These are phyloP conservation scores for Hozukius guyotensis DNA, from an alignment of 2,797 vertebrate species.

Conservation along the genomic window DNA sequence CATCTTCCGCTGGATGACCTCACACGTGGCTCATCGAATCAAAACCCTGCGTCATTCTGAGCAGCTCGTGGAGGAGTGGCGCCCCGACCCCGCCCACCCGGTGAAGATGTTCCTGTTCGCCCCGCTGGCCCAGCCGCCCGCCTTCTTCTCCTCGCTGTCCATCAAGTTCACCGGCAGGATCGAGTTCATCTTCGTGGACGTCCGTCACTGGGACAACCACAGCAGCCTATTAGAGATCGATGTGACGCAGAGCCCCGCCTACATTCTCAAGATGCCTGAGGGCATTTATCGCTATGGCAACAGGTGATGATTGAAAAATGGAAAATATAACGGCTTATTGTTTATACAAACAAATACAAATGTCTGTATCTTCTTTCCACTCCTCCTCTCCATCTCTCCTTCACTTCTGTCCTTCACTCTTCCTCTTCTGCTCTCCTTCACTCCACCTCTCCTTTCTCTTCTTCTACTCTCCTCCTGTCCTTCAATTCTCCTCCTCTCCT, in stretches of 20 bases:
- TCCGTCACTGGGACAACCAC: constrained; percentile 91
- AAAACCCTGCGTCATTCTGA: constrained; percentile 90
- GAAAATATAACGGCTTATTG: background rate
- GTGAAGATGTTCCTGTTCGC: constrained; percentile 97
- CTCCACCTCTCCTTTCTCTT: background rate
- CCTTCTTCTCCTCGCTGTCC: constrained; percentile 95
- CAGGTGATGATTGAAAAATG: constrained; percentile 61
- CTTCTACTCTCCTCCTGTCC: background rate
- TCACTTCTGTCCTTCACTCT: too few species aligned
- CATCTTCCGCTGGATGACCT: constrained; percentile 98
- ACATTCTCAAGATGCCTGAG: constrained; percentile 96
- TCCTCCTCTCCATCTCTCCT: background rate
- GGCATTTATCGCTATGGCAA: constrained; percentile 96
- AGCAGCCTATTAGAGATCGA: constrained; percentile 90
- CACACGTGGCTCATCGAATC: constrained; percentile 93
- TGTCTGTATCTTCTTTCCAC: background rate
- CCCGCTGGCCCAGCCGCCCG: constrained; percentile 91
- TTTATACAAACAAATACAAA: background rate
- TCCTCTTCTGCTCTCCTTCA: background rate
- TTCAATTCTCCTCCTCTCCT: too few species aligned
- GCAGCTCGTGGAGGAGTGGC: constrained; percentile 92
- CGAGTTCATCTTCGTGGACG: constrained; percentile 97
- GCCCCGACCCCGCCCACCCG: constrained; percentile 85
- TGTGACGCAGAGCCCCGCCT: constrained; percentile 89
- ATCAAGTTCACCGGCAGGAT: constrained; percentile 98